phyloP scores from a whole-genome alignment of 1,140 invertebrate genomes.

The Cyrtorhinus lividipennis region DNA sequence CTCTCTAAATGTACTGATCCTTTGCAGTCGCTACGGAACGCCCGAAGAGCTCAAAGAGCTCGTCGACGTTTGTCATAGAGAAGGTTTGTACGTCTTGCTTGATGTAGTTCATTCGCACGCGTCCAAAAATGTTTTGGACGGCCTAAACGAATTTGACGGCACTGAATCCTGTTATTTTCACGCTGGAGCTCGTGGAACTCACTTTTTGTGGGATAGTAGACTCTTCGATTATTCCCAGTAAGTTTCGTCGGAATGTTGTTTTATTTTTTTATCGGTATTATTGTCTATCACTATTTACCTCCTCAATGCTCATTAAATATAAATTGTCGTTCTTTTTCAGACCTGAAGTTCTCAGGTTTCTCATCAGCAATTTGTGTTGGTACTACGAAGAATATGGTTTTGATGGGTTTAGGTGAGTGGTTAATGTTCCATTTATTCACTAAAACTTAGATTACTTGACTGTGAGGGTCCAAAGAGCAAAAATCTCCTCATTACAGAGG shows the following conservation, averaged over 20 bases:
- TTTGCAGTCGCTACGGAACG: conserved; percentile 80
- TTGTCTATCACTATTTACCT: conserved; percentile 20
- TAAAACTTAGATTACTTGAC: too few species aligned
- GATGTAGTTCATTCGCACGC: conserved; percentile 99
- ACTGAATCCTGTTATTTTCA: conserved; percentile 92
- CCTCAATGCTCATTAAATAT: too few species aligned
- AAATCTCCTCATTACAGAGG: too few species aligned
- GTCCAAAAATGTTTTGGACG: conserved; percentile 95
- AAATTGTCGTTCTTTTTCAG: conserved; percentile 35
- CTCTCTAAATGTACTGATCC: conserved; percentile 13
- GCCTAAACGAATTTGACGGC: conserved; percentile 95
- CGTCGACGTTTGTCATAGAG: conserved; percentile 77
- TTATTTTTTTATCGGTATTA: not conserved
- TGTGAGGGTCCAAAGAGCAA: too few species aligned
- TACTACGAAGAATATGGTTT: conserved; percentile 95
- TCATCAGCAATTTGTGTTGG: conserved; percentile 93
- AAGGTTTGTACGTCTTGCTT: conserved; percentile 78
- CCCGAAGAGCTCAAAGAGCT: conserved; percentile 91
- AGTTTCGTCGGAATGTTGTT: conserved; percentile 25
- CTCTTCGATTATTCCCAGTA: conserved; percentile 94
- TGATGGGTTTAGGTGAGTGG: conserved; percentile 87
- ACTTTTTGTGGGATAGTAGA: conserved; percentile 91
- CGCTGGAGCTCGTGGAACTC: conserved; percentile 66
- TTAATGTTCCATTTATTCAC: too few species aligned
- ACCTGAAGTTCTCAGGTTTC: conserved; percentile 86